A percentile compares a stretch with the other conserved stretches of the same genome.
These are phyloP conservation scores for Aplodontia rufa DNA, from an alignment of 2,113 vertebrate species.

Conservation along the genomic window DNA sequence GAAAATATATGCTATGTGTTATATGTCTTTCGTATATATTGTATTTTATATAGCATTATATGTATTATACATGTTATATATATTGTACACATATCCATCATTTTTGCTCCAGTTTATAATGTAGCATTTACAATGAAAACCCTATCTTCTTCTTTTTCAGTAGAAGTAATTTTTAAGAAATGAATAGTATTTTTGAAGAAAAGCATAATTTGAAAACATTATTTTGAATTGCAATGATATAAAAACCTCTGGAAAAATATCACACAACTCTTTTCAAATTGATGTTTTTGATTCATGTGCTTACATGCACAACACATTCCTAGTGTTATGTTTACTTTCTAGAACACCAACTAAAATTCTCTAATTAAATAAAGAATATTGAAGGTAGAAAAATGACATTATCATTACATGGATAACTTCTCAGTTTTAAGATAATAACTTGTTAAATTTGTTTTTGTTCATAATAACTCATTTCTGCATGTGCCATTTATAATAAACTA, in stretches of 20 bases:
- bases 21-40: background rate
- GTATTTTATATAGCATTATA: background rate
- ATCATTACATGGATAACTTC: background rate
- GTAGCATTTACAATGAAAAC: background rate
- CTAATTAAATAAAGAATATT: background rate
- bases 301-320: background rate
- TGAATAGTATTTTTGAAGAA: background rate
- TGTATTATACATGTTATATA: too few species aligned
- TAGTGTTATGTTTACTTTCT: background rate
- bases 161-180: background rate
- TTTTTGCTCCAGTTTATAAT: background rate
- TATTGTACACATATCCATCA: background rate
- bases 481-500: background rate
- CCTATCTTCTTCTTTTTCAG: background rate
- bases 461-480: background rate
- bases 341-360: background rate
- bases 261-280: background rate
- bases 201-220: background rate
- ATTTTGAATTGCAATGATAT: background rate
- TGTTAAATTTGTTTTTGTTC: background rate
- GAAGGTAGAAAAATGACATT: background rate
- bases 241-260: background rate
- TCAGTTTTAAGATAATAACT: background rate
- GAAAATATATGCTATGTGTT: too few species aligned
- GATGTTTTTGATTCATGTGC: background rate